Percentiles rank a stretch among this genome's conserved stretches.
These are phyloP conservation scores for Trypoxylon attenuatum DNA, from an alignment of 2,888 invertebrate species.

Conservation along the genomic window DNA sequence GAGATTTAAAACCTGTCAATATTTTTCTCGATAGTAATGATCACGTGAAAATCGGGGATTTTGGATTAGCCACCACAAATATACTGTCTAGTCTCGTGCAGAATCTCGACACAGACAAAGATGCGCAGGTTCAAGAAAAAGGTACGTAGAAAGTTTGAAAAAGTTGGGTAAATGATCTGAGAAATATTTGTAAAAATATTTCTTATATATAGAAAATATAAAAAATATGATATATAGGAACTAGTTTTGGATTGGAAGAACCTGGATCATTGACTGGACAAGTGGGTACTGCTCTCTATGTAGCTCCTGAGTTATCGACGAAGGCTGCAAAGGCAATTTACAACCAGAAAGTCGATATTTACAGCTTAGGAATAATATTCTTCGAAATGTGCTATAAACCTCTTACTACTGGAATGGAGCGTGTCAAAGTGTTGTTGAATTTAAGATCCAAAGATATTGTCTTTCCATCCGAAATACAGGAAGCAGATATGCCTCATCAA, in stretches of 20 bases:
- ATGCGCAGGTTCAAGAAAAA: slow-evolving; percentile 60
- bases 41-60: slow-evolving; percentile 98
- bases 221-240: slow-evolving; percentile 49
- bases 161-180: background rate
- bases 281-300: slow-evolving; percentile 96
- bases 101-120: slow-evolving; percentile 59
- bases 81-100: slow-evolving; percentile 75
- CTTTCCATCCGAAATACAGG: slow-evolving; percentile 83
- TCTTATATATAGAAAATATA: slow-evolving; percentile 1
- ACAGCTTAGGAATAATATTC: slow-evolving; percentile 89
- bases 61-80: slow-evolving; percentile 94
- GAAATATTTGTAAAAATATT: no score
- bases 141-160: slow-evolving; percentile 36
- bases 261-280: slow-evolving; percentile 82
- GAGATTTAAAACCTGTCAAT: slow-evolving; percentile 92
- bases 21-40: slow-evolving; percentile 96
- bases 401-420: slow-evolving; percentile 91
- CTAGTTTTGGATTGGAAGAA: slow-evolving; percentile 66
- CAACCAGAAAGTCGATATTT: slow-evolving; percentile 88
- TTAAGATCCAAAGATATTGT: slow-evolving; percentile 82
- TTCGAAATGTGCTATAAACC: slow-evolving; percentile 96
- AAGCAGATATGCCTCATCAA: slow-evolving; percentile 78
- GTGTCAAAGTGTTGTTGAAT: slow-evolving; percentile 85
- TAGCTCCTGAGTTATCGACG: slow-evolving; percentile 92
- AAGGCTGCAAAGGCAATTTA: slow-evolving; percentile 83